Base-by-base conservation (phyloP, 2,113 vertebrate genomes). In the Erythrolamprus reginae region DNA sequence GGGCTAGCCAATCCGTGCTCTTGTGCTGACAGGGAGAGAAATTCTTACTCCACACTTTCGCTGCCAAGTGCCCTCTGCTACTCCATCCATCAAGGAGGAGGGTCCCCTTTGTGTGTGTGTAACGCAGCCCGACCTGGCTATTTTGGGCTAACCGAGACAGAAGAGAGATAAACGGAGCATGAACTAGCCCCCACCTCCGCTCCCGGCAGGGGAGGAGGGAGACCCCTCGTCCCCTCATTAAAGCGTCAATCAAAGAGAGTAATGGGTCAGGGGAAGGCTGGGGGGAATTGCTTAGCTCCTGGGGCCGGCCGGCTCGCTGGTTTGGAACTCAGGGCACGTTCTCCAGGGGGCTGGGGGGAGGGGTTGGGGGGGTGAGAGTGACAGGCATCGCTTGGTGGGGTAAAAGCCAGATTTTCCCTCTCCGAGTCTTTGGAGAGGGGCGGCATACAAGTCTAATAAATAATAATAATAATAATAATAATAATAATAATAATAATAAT, bases 161-260 rank as follows among this genome's bases (percentile, higher is more conserved):
- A 93, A 96, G 97, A 93, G 97, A 98, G 98, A 99, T 98, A 98
- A 98, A 99, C 98, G 97, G 98, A 97, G 97, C 97, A 97, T 96
- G 97, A 96, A 97, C 98, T 96, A 96, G 98, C 97, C 98, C 98
- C 98, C 98, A 97, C 15, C 51, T 3, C 15, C 0, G 0, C 3
- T 17, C 15, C 52, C 52, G 97, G 97, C 96, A 97, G 98, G 97
- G 97, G 97, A 97, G 98, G 97, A 97, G 97, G 97, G 97, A 96
- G 95, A 97, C 97, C 98, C 96, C 96, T 95, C 91, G 95, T 97
- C 96, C 97, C 98, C 98, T 99, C 98, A 98, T 98, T 98, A 98
- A 98, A 98, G 97, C 98, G 99, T 98, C 98, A 98, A 96, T 98
- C 98, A 97, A 96, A 96, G 98, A 98, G 98, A 99, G 96, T 98